A percentile compares a stretch with the other conserved stretches of the same genome.
Conservation (phyloP, 2,797 vertebrate species). For the Loriculus beryllinus region DNA sequence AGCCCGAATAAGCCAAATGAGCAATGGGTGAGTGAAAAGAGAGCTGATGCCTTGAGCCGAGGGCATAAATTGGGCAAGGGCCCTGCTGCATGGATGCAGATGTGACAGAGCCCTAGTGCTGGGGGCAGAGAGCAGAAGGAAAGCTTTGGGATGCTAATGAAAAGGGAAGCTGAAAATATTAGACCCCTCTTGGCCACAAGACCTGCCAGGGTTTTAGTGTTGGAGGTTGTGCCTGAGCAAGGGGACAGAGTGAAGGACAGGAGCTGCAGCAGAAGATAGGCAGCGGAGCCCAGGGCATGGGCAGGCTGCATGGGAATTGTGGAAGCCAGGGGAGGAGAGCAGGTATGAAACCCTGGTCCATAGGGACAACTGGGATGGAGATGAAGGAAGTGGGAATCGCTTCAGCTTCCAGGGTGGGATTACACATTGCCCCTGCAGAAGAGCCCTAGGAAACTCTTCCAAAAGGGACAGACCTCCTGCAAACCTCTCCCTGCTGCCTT, state of each 20-base stretch:
- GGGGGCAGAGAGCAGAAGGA: background rate
- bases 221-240: background rate
- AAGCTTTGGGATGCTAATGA: background rate
- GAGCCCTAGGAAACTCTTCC: background rate
- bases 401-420: background rate
- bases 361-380: background rate
- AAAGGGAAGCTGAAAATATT: background rate
- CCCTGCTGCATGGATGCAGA: background rate
- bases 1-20: background rate
- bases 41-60: background rate
- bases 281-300: background rate
- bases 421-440: background rate
- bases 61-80: background rate
- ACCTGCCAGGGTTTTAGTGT: background rate
- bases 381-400: background rate
- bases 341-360: background rate
- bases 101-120: background rate
- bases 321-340: background rate
- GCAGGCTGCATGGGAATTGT: background rate
- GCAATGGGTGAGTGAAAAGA: background rate
- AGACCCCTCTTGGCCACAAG: background rate
- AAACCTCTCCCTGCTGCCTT: background rate
- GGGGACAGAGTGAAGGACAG: background rate
- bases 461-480: background rate
- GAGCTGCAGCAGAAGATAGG: background rate